These are phyloP conservation scores for Bicyclus anynana DNA, from an alignment of 1,140 invertebrate genomes.

Conservation along the genomic window DNA sequence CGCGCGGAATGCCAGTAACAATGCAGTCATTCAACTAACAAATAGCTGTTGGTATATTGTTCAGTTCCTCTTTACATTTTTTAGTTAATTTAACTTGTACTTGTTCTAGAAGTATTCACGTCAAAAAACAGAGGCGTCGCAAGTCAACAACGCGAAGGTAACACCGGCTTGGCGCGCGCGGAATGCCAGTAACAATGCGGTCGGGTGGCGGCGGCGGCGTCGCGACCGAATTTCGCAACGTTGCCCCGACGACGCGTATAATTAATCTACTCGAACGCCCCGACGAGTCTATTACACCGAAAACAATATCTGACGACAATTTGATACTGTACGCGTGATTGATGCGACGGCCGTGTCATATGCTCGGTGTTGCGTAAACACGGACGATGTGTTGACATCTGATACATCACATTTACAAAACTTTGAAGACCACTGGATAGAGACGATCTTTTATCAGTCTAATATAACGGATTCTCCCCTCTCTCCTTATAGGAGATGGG, in stretches of 20 bases:
- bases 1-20: background rate
- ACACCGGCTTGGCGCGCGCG: slow-evolving; percentile 19
- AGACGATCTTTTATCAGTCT: no score
- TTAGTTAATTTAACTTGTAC: no score
- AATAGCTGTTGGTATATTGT: no score
- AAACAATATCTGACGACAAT: slow-evolving; percentile 56
- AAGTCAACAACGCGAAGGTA: slow-evolving; percentile 16
- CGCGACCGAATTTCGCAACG: slow-evolving; percentile 34
- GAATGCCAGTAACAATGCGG: slow-evolving; percentile 54
- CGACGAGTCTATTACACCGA: slow-evolving; percentile 56
- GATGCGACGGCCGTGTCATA: slow-evolving; percentile 16
- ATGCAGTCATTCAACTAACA: no score
- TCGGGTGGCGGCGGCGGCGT: slow-evolving; percentile 37
- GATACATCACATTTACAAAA: background rate
- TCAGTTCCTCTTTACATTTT: no score
- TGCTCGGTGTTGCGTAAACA: no score
- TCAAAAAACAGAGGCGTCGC: slow-evolving; percentile 7
- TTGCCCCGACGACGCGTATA: slow-evolving; percentile 38
- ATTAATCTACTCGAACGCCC: slow-evolving; percentile 55
- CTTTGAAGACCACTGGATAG: background rate
- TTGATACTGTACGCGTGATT: slow-evolving; percentile 44
- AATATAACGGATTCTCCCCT: no score
- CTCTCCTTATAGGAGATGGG: no score
- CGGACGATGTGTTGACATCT: background rate
- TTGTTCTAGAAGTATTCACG: background rate